Base-by-base conservation (phyloP, 2,888 invertebrate species). In the Caprella mutica region DNA sequence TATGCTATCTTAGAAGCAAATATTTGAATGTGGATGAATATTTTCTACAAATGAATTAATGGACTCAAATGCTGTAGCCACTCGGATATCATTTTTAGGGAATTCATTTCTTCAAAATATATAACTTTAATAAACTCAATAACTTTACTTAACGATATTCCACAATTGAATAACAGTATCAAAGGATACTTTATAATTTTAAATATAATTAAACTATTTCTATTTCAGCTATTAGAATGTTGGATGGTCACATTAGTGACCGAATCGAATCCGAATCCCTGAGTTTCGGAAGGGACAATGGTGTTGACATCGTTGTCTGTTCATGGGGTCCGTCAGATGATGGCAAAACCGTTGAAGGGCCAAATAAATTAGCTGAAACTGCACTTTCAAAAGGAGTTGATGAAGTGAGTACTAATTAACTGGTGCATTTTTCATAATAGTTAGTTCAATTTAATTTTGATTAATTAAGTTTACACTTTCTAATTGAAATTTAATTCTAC, bases 261-360 rank as follows among this genome's bases (percentile, higher is more conserved):
- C 77, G 84, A 26, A 77, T 90, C 30, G 94, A 94, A 75, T 90
- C 86, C 14, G 87, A 90, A 1, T 52, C 64, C 9, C 77, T 94
- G 60, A 81, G 84, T 2, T 85, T 80, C 71, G 85, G 83, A 19
- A 76, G 81, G 67, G 78, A 84, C 65, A 78, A 85, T 69, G 71
- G 72, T 57, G 83, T 87, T n/a, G 90, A 93, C 71, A 84, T 93
- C 66, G 91, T 87, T 74, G 89, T 89, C 67, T 87, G 89, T 43
- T 89, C 89, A 27, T 93, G 93, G 93, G 93, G 93, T 5, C 93
- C 93, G 6, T 84, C 82, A 67, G 93, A 93, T 70, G 85, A 92
- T 70, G 93, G 93, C 0, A 78, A 78, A 69, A 89, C 88, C 1
- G 83, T 92, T 1, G 93, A 93, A 71, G 87, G 86, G 6, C 93